Evolutionary conservation across 2,113 vertebrate genomes (phyloP).

Genomic region (Carollia perspicillata): DNA sequence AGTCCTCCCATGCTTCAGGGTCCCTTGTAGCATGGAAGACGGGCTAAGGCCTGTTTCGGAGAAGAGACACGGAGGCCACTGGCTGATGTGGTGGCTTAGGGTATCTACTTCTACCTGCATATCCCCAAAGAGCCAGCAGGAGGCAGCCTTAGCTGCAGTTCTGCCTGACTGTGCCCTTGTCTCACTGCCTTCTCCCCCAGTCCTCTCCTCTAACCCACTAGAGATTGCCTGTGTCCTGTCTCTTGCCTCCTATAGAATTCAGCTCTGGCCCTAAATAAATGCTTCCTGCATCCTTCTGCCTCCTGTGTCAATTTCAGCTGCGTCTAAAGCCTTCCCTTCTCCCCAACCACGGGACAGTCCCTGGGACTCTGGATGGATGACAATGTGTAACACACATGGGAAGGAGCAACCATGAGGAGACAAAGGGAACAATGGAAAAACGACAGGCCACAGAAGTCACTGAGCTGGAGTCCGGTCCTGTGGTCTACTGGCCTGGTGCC

Average conservation of each 20-base stretch:
- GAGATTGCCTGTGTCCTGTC: conserved; percentile 7
- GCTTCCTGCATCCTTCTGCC: conserved; percentile 28
- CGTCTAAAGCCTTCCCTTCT: neutral
- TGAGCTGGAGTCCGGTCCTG: neutral
- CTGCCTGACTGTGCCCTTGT: neutral
- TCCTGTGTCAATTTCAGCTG: conserved; percentile 37
- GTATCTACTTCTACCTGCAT: conserved; percentile 24
- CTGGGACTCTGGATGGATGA: neutral
- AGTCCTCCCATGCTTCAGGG: neutral
- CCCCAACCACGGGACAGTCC: neutral
- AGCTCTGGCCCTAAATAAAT: conserved; percentile 65
- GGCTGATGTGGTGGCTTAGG: neutral
- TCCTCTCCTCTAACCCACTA: neutral
- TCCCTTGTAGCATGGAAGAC: neutral
- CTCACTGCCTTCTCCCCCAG: neutral
- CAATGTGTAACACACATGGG: neutral
- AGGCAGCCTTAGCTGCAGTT: neutral
- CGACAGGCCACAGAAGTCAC: neutral
- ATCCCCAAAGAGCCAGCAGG: conserved; percentile 38
- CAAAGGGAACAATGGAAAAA: neutral
- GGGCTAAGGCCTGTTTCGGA: neutral
- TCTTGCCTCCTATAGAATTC: conserved; percentile 59
- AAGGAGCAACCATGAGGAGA: neutral
- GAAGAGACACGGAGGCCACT: neutral
- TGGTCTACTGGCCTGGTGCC: neutral